Percentiles rank a stretch among this genome's conserved stretches.
Conservation (phyloP, 2,888 invertebrate species). For the Zygogramma bicolorata region DNA sequence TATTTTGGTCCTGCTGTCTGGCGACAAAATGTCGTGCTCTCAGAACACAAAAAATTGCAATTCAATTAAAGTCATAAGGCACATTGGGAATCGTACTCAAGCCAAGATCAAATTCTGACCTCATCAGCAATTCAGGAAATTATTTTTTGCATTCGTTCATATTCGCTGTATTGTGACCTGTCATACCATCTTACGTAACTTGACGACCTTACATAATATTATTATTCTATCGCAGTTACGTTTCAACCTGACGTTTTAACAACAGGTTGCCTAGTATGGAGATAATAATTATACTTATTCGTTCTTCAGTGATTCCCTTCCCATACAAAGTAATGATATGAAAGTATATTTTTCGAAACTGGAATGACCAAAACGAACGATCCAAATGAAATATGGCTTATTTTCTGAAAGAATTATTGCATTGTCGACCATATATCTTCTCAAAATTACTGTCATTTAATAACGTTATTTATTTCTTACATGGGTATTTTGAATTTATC, state of each 20-base stretch:
- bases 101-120: neutral
- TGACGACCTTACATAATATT: neutral
- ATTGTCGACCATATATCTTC: conserved; percentile 18
- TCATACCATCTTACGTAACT: neutral
- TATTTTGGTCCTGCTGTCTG: too few relatives aligned
- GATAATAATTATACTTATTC: neutral
- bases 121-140: neutral
- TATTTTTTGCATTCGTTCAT: neutral
- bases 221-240: neutral
- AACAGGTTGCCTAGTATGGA: conserved; percentile 1
- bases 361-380: conserved; percentile 10
- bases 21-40: too few relatives aligned
- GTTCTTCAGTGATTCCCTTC: neutral
- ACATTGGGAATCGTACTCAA: neutral
- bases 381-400: conserved; percentile 21
- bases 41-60: too few relatives aligned
- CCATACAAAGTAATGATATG: conserved; percentile 13
- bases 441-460: conserved; percentile 19
- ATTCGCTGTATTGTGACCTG: neutral
- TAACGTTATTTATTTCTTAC: conserved; percentile 20
- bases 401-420: conserved; percentile 21
- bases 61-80: too few relatives aligned
- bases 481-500: neutral
- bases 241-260: neutral
- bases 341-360: conserved; percentile 12